A percentile compares a stretch with the other conserved stretches of the same genome.
Evolutionary conservation across 2,888 invertebrate species (phyloP).

Genomic region (Myopa testacea): DNA sequence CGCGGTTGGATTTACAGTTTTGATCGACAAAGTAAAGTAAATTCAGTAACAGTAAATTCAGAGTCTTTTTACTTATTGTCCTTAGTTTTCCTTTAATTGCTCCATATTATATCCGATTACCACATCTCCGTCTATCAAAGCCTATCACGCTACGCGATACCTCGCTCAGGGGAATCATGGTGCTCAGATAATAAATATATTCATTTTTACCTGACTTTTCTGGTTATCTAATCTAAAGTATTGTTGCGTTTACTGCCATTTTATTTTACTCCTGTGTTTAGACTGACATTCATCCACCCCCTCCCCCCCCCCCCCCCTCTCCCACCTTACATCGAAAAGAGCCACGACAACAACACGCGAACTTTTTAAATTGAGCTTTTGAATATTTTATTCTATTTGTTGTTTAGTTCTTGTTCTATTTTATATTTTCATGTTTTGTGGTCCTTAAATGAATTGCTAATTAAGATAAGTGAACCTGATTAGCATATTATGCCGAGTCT

Average conservation of each 20-base stretch:
- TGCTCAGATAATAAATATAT: too few relatives aligned
- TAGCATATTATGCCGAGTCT: conserved; percentile 45
- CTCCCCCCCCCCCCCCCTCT: background rate
- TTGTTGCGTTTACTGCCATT: conserved; percentile 42
- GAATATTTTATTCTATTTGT: background rate
- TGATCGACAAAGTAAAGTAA: too few relatives aligned
- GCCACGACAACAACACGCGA: background rate
- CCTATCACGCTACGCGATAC: too few relatives aligned
- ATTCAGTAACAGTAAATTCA: too few relatives aligned
- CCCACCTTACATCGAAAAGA: background rate
- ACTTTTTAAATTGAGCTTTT: too few relatives aligned
- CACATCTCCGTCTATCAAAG: too few relatives aligned
- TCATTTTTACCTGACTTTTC: too few relatives aligned
- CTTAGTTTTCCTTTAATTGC: too few relatives aligned
- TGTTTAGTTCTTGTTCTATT: conserved; percentile 1
- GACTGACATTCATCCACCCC: background rate
- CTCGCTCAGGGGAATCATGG: too few relatives aligned
- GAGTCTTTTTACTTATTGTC: too few relatives aligned
- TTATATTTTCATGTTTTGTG: conserved; percentile 23
- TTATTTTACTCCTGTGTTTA: conserved; percentile 36
- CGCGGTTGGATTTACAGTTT: too few relatives aligned
- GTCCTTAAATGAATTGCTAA: conserved; percentile 49
- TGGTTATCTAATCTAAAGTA: conserved; percentile 46
- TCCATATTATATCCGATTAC: too few relatives aligned
- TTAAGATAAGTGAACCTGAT: conserved; percentile 52